Conservation (phyloP, 2,797 vertebrate genomes). For the Tragopan temminckii region DNA sequence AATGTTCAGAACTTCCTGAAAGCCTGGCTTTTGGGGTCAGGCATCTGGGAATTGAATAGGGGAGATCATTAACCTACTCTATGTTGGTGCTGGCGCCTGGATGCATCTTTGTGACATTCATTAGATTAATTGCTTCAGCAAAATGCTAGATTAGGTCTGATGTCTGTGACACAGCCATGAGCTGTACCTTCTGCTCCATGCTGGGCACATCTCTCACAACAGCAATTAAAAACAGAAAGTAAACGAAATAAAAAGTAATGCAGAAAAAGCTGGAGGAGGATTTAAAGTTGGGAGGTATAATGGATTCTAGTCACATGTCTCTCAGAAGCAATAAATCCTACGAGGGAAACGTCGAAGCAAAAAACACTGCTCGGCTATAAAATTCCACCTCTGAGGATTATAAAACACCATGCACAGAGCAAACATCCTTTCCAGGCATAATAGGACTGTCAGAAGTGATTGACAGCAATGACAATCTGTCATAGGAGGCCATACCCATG, state of each 20-base stretch:
- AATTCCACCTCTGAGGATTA: conserved; percentile 78
- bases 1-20: neutral
- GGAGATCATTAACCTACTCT: neutral
- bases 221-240: conserved; percentile 30
- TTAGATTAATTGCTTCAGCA: neutral
- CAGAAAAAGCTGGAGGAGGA: neutral
- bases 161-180: neutral
- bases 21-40: neutral
- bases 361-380: conserved; percentile 58
- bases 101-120: neutral
- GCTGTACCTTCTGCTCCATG: neutral
- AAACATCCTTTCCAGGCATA: conserved; percentile 59
- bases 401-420: conserved; percentile 67
- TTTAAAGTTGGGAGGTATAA: conserved; percentile 49
- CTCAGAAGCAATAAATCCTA: conserved; percentile 80
- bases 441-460: conserved; percentile 67
- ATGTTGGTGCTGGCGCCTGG: neutral
- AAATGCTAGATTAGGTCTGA: neutral
- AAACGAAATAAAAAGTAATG: conserved; percentile 1
- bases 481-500: neutral
- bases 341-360: conserved; percentile 75
- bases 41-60: neutral
- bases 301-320: conserved; percentile 71
- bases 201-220: neutral
- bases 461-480: conserved; percentile 63